These are phyloP conservation scores for Dasyprocta punctata DNA, from an alignment of 2,113 vertebrate species.

Conservation along the genomic window DNA sequence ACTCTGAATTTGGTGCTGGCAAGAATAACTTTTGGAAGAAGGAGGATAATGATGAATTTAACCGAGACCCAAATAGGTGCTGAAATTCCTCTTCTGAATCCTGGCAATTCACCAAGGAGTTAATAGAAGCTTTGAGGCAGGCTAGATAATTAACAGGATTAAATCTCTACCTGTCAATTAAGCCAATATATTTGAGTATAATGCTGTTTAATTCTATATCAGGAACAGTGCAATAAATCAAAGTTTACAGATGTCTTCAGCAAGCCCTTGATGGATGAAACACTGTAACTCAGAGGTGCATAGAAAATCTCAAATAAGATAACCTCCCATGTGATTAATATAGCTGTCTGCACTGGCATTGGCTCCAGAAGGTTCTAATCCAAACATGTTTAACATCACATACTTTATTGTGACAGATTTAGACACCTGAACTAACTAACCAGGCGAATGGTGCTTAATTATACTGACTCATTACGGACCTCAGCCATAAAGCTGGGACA, in stretches of 20 bases:
- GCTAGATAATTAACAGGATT: slow-evolving; percentile 82
- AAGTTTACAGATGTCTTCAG: slow-evolving; percentile 83
- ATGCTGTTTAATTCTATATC: slow-evolving; percentile 84
- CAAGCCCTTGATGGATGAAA: slow-evolving; percentile 86
- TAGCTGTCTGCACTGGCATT: slow-evolving; percentile 83
- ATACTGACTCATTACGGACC: slow-evolving; percentile 71
- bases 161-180: slow-evolving; percentile 87
- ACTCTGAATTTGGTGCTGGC: neutral
- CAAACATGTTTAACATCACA: slow-evolving; percentile 76
- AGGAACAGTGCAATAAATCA: slow-evolving; percentile 86
- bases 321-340: slow-evolving; percentile 85
- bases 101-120: slow-evolving; percentile 73
- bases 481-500: slow-evolving; percentile 64
- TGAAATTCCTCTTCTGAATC: neutral
- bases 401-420: slow-evolving; percentile 79
- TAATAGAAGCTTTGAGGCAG: slow-evolving; percentile 75
- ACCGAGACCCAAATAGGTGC: neutral
- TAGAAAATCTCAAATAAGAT: slow-evolving; percentile 85
- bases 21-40: neutral
- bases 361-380: slow-evolving; percentile 82
- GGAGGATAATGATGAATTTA: neutral
- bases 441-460: slow-evolving; percentile 79
- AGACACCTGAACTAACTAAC: slow-evolving; percentile 80
- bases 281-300: slow-evolving; percentile 73
- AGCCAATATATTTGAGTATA: slow-evolving; percentile 80